Conservation (phyloP, 2,113 vertebrate species). For the Microcebus ravelobensis region DNA sequence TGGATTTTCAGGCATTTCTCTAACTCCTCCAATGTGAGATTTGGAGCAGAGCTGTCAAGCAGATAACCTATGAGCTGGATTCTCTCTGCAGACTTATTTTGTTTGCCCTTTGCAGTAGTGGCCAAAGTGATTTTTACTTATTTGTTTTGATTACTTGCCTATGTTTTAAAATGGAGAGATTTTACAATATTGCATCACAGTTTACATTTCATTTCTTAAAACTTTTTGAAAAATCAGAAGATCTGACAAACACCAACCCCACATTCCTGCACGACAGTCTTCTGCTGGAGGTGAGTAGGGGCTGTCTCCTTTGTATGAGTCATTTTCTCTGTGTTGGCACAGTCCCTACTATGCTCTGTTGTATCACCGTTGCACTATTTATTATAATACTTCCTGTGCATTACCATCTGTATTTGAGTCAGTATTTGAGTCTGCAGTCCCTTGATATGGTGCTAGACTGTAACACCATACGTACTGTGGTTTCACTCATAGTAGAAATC, state of each 20-base stretch:
- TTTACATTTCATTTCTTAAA: neutral
- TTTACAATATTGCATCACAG: neutral
- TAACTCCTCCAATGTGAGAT: neutral
- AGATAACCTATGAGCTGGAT: neutral
- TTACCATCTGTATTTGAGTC: neutral
- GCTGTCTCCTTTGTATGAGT: too few relatives aligned
- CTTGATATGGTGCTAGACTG: neutral
- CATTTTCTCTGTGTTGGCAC: neutral
- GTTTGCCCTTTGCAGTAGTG: neutral
- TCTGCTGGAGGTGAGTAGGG: neutral
- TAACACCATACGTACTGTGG: neutral
- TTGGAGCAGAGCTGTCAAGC: neutral
- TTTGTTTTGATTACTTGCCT: neutral
- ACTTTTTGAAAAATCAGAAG: neutral
- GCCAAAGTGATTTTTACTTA: neutral
- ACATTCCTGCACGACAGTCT: too few relatives aligned
- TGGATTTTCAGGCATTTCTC: neutral
- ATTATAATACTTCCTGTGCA: neutral
- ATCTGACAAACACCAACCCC: neutral
- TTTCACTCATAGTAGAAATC: neutral
- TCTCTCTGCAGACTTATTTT: neutral
- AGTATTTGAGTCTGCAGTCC: neutral
- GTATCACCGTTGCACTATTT: neutral
- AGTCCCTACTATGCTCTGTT: neutral
- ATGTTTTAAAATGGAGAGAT: neutral